Evolutionary conservation across 2,888 invertebrate species (phyloP), one percentile per base, ranked within the genome.

Genomic region (Lasioglossum leucozonium): DNA sequence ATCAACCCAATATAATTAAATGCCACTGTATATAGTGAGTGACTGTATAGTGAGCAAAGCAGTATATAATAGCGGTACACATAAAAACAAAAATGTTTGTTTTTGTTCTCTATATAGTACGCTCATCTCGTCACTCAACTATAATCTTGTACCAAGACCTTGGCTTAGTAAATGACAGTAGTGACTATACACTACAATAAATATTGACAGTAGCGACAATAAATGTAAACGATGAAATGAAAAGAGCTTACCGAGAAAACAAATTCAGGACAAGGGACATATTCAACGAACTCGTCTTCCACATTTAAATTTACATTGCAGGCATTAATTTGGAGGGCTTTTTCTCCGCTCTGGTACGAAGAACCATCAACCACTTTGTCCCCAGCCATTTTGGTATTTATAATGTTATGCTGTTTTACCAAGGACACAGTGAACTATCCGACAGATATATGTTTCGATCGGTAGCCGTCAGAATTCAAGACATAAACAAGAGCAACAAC

Each of bases 281-380:
- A 89, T 72, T 93, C 92, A 26, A 89, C 75, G 1, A 89, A 89
- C 8, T 92, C 93, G 34, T 93, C 92, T 62, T 93, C 93, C n/a
- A 91, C 74, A 75, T 91, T 91, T 5, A 91, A 86, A 81, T 92
- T 92, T 37, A 92, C 86, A 69, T 91, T 91, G 47, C 89, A 90
- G 72, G 94, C 93, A 86, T 89, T 90, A 72, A 87, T 92, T 55
- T 93, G 93, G 37, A 72, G 90, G 81, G 89, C 88, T 81, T 92
- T 93, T 72, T 94, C 94, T 71, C 89, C 90, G 81, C 91, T 92
- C 69, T 91, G 77, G 74, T 88, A 89, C 72, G 91, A 90, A 42
- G 92, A 91, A 88, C 91, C 91, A 65, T 91, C 91, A 86, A 89
- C 87, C 74, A 92, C 91, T 87, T 93, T 93, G 75, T 94, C 93